phyloP scores from a whole-genome alignment of 35 echinoderm and acorn worm genomes.

The Apostichopus japonicus region DNA sequence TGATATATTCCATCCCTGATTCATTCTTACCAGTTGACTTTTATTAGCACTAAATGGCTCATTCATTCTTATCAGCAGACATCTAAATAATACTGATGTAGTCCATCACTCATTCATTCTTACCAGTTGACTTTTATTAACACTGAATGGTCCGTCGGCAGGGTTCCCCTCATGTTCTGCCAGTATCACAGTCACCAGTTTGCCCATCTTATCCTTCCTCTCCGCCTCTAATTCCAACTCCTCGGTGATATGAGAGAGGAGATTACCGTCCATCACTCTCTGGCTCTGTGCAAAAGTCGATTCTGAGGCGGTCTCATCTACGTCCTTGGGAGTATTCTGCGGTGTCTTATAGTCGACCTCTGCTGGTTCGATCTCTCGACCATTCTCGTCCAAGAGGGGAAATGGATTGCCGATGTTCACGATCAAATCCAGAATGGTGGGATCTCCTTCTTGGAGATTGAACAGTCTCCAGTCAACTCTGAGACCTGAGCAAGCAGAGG shows the following conservation, averaged over 20 bases:
- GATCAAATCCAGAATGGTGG: slow-evolving; percentile 79
- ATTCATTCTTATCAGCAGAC: too few relatives aligned
- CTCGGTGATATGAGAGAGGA: slow-evolving; percentile 73
- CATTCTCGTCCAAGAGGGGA: slow-evolving; percentile 73
- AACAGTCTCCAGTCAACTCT: slow-evolving; percentile 88
- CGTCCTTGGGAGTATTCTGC: slow-evolving; percentile 19
- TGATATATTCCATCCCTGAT: too few relatives aligned
- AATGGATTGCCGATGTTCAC: slow-evolving; percentile 90
- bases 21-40: too few relatives aligned
- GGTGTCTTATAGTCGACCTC: slow-evolving; percentile 12
- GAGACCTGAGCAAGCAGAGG: slow-evolving; percentile 60
- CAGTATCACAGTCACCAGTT: slow-evolving; percentile 70
- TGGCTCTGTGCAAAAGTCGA: slow-evolving; percentile 37
- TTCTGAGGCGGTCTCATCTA: not conserved
- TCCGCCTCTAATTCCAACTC: slow-evolving; percentile 50
- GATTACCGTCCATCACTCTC: not conserved
- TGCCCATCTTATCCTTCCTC: slow-evolving; percentile 25
- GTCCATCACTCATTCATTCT: not conserved
- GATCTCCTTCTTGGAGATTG: slow-evolving; percentile 79
- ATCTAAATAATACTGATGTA: too few relatives aligned
- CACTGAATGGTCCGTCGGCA: slow-evolving; percentile 76
- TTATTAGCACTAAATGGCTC: slow-evolving; percentile 73
- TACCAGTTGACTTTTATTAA: slow-evolving; percentile 85
- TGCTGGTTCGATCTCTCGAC: slow-evolving; percentile 63
- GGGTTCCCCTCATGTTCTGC: slow-evolving; percentile 86